Evolutionary conservation across 2,888 invertebrate genomes (phyloP).

Genomic region (Polymixis flavicincta): DNA sequence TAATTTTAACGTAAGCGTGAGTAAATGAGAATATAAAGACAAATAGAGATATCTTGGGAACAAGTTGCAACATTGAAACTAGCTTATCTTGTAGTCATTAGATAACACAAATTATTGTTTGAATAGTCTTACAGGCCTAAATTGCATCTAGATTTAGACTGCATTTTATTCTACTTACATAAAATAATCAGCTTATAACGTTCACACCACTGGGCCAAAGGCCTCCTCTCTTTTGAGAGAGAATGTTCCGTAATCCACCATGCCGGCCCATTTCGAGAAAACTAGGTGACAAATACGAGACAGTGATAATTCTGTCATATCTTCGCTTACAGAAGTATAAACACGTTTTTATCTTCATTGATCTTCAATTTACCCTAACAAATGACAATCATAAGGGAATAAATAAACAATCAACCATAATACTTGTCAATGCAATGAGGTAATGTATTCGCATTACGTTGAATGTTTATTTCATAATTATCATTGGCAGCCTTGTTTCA

Average conservation of each 20-base stretch:
- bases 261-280: not conserved
- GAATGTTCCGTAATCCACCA: too few species aligned
- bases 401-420: too few species aligned
- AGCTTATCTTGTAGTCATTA: conserved; percentile 57
- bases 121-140: not conserved
- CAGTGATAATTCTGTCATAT: not conserved
- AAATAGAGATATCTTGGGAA: conserved; percentile 53
- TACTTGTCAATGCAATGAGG: not conserved
- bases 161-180: not conserved
- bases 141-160: conserved; percentile 7
- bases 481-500: too few species aligned
- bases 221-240: too few species aligned
- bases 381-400: not conserved
- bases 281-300: not conserved
- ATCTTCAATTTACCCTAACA: not conserved
- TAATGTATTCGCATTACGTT: not conserved
- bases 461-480: too few species aligned
- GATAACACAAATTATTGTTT: conserved; percentile 43
- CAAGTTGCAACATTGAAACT: conserved; percentile 43
- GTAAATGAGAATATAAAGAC: conserved; percentile 31
- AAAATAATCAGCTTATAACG: too few species aligned
- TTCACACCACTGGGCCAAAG: too few species aligned
- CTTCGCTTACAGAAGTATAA: not conserved
- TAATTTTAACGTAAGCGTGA: conserved; percentile 24
- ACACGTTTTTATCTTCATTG: not conserved